Evolutionary conservation across 53 echinoderm and acorn worm species (phyloP).

Genomic region (Crossaster papposus): DNA sequence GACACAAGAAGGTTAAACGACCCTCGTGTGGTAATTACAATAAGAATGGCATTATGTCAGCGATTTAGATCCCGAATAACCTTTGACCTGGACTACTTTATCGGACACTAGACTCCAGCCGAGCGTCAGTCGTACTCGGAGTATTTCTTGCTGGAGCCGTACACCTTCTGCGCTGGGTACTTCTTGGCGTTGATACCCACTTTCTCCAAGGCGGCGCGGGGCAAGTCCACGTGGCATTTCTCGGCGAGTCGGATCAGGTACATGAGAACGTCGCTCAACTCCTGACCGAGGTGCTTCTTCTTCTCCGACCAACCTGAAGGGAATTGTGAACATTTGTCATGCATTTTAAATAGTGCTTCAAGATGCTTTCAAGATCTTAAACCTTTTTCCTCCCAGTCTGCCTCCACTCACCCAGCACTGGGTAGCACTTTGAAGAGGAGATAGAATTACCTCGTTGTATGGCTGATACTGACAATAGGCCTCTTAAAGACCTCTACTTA

Average conservation of each 20-base stretch:
- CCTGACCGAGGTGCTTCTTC: slow-evolving; percentile 85
- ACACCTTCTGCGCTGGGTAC: slow-evolving; percentile 76
- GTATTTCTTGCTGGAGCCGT: slow-evolving; percentile 91
- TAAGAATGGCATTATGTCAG: too few relatives aligned
- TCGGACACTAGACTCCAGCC: too few relatives aligned
- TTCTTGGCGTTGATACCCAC: slow-evolving; percentile 77
- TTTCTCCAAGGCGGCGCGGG: slow-evolving; percentile 81
- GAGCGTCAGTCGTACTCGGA: slow-evolving; percentile 62
- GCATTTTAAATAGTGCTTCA: too few relatives aligned
- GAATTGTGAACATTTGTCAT: too few relatives aligned
- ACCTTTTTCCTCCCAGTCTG: too few relatives aligned
- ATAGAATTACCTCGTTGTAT: too few relatives aligned
- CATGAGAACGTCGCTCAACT: slow-evolving; percentile 91
- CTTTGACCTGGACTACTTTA: not conserved
- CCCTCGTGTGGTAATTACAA: too few relatives aligned
- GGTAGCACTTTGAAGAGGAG: too few relatives aligned
- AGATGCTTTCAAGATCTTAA: not conserved
- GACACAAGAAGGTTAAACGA: too few relatives aligned
- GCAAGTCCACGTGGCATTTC: slow-evolving; percentile 90
- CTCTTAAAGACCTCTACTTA: too few relatives aligned
- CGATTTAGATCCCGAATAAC: not conserved
- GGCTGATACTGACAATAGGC: too few relatives aligned
- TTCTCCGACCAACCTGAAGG: slow-evolving; percentile 90
- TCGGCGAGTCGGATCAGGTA: slow-evolving; percentile 88
- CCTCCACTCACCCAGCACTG: too few relatives aligned